Evolutionary conservation across 2,888 invertebrate genomes (phyloP), one percentile per base, ranked within the genome.

Genomic region (Aphodius granarius): DNA sequence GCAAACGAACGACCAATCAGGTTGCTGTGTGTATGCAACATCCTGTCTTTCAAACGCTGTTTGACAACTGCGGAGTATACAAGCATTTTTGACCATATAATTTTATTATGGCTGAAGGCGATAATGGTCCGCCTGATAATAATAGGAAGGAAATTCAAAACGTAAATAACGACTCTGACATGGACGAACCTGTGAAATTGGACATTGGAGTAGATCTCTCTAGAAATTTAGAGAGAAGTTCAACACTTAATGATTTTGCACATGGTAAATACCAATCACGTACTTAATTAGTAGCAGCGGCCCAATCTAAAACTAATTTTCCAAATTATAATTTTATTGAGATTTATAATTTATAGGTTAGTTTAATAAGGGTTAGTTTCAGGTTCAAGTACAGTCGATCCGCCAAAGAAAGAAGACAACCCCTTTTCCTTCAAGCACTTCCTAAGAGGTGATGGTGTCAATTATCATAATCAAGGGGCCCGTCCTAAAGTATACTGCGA

Each of bases 361-460:
- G 43, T 63, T 68, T 73, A 75, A 76, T 75, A 65, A 74, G 17
- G 22, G 22, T 13, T 15, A 20, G 72, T 73, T 65, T 22, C 66
- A 81, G 81, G 78, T 43, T 75, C 79, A 18, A 75, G 66, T 73
- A 70, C 76, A 66, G 78, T 77, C 66, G 84, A 84, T 65, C 76
- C 79, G 18, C 81, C 83, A 22, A 72, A 71, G 23, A 85, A 81
- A 80, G 94, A 94, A 83, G 94, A 94, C 81, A 94, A 94, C 86
- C 92, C 94, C 2, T 94, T 95, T 86, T 95, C 95, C 74, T 95
- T 96, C 83, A 94, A 95, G 85, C 95, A 95, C 85, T 96, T 96
- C 85, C 86, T 95, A 81, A 93, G 92, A 84, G 91, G 92, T 81
- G 92, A 93, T 82, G 88, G 89, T 78, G 89, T 89, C 22, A 91